Percentiles rank a stretch among this genome's conserved stretches.
Conservation (phyloP, 2,113 vertebrate genomes). For the Pampusana beccarii region DNA sequence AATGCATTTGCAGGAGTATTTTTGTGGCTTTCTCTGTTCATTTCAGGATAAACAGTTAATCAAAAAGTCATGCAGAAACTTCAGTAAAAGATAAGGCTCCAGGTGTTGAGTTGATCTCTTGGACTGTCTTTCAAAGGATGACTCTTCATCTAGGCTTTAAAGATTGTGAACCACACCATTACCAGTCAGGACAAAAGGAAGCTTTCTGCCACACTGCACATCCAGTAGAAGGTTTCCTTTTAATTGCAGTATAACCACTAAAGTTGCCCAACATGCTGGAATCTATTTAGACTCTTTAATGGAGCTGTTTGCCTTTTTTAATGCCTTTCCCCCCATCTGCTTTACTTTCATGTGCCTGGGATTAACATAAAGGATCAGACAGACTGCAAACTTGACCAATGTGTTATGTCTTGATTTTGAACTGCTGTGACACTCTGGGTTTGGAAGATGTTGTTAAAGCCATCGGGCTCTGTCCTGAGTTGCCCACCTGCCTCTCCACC, state of each 20-base stretch:
- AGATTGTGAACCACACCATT: not conserved
- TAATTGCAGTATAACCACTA: not conserved
- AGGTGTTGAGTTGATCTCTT: not conserved
- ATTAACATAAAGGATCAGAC: constrained; percentile 78
- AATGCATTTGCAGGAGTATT: constrained; percentile 70
- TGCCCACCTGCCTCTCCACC: constrained; percentile 22
- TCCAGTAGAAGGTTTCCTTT: not conserved
- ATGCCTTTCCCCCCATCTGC: constrained; percentile 74
- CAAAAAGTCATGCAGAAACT: constrained; percentile 41
- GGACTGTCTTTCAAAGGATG: not conserved
- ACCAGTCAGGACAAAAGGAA: not conserved
- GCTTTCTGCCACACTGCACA: not conserved
- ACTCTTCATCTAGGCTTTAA: not conserved
- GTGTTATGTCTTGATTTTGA: constrained; percentile 59
- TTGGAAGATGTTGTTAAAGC: constrained; percentile 4
- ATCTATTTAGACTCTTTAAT: constrained; percentile 60
- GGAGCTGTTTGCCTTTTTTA: constrained; percentile 48
- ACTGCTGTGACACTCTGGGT: constrained; percentile 41
- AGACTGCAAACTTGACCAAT: constrained; percentile 75
- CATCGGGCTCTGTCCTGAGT: constrained; percentile 8
- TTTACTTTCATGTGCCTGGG: constrained; percentile 69
- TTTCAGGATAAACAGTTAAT: constrained; percentile 53
- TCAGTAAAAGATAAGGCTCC: not conserved
- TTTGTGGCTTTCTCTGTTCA: constrained; percentile 69
- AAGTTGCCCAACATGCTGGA: constrained; percentile 49